Conservation (phyloP, 30 jellyfish, hydroid and myxozoan species). For the Chironex yamaguchii region DNA sequence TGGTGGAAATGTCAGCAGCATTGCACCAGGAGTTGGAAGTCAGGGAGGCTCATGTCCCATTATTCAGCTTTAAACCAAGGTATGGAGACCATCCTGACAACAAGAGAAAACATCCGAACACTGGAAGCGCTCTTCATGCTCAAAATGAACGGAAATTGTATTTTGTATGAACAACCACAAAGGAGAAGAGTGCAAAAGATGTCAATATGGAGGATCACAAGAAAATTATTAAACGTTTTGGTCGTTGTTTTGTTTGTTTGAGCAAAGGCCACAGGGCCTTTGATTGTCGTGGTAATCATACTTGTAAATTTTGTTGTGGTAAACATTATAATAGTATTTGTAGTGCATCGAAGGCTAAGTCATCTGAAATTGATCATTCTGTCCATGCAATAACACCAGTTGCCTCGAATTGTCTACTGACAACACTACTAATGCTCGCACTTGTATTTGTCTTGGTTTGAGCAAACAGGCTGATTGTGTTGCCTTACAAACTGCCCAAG, state of each 20-base stretch:
- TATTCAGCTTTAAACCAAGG: too few relatives aligned
- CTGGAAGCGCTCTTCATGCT: too few relatives aligned
- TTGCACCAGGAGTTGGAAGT: not conserved
- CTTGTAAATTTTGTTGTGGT: not conserved
- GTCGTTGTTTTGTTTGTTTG: not conserved
- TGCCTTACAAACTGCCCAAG: constrained; percentile 61
- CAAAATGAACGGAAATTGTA: not conserved
- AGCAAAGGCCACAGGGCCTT: not conserved
- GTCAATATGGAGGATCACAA: not conserved
- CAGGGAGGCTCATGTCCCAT: not conserved
- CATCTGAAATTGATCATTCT: too few relatives aligned
- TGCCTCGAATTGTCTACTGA: not conserved
- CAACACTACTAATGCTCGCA: too few relatives aligned
- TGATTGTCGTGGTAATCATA: not conserved
- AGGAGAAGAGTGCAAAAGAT: not conserved
- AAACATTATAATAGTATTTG: not conserved
- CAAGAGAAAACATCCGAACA: not conserved
- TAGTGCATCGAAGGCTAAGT: too few relatives aligned
- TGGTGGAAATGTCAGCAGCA: not conserved
- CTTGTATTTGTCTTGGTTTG: too few relatives aligned
- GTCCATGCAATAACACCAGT: too few relatives aligned
- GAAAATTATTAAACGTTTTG: not conserved
- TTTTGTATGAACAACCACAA: not conserved
- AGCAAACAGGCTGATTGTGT: not conserved
- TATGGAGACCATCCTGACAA: too few relatives aligned